A percentile compares a stretch with the other conserved stretches of the same genome.
phyloP scores from a whole-genome alignment of 2,888 invertebrate species.

The Bibio marci region DNA sequence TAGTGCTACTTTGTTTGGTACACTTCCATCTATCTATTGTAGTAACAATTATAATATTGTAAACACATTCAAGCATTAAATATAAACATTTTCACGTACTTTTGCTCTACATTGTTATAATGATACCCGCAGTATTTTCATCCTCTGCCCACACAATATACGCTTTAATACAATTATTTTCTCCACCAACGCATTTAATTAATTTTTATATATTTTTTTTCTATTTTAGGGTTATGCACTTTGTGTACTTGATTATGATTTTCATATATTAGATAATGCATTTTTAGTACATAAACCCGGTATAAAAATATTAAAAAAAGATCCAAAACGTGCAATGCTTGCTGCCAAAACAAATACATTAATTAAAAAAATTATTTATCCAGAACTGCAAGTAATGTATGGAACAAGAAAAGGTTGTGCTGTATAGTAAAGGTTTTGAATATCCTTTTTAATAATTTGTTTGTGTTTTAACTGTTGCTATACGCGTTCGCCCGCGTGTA shows the following conservation, averaged over 20 bases:
- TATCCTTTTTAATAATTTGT: conserved; percentile 10
- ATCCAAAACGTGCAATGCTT: conserved; percentile 55
- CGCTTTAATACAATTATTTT: too few species aligned
- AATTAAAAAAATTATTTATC: conserved; percentile 64
- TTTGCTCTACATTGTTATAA: too few species aligned
- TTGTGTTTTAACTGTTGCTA: too few species aligned
- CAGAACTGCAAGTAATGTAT: conserved; percentile 70
- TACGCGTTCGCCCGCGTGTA: too few species aligned
- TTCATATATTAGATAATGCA: conserved; percentile 84
- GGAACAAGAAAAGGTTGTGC: conserved; percentile 65
- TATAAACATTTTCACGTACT: too few species aligned
- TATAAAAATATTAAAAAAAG: conserved; percentile 68
- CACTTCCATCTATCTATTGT: too few species aligned
- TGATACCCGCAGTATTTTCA: too few species aligned
- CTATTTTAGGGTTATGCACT: conserved; percentile 63
- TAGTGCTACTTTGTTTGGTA: too few species aligned
- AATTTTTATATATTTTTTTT: conserved; percentile 3
- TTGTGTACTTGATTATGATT: conserved; percentile 82
- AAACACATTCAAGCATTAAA: too few species aligned
- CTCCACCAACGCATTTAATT: neutral
- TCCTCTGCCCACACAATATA: too few species aligned
- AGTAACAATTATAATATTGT: too few species aligned
- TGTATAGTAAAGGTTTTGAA: conserved; percentile 36
- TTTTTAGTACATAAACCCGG: conserved; percentile 85
- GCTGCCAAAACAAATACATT: conserved; percentile 60